These are phyloP conservation scores for Poeciliopsis gracilis DNA, from an alignment of 2,797 vertebrate genomes.

Conservation along the genomic window DNA sequence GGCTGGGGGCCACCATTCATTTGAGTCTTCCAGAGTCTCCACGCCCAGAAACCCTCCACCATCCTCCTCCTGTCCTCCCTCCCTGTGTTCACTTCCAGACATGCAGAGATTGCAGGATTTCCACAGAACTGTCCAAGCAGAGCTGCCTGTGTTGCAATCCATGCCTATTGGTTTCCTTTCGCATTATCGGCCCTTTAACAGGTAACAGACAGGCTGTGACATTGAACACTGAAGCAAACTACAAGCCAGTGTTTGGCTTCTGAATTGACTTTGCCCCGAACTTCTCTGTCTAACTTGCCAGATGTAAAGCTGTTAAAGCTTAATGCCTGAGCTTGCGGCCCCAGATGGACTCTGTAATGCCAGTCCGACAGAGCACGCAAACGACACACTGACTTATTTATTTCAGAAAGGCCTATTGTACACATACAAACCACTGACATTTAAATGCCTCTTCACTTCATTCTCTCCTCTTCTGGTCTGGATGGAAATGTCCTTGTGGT, in stretches of 20 bases:
- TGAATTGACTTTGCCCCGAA: slow-evolving; percentile 45
- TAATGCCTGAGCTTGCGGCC: slow-evolving; percentile 46
- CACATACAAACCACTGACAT: slow-evolving; percentile 56
- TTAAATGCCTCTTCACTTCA: slow-evolving; percentile 31
- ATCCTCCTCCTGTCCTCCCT: slow-evolving; percentile 45
- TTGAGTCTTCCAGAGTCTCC: slow-evolving; percentile 54
- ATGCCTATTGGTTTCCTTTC: slow-evolving; percentile 23
- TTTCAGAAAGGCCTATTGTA: slow-evolving; percentile 61
- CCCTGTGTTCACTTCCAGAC: slow-evolving; percentile 61
- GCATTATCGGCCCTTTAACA: slow-evolving; percentile 48
- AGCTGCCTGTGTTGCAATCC: slow-evolving; percentile 35
- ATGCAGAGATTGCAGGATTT: slow-evolving; percentile 68
- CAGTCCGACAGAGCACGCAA: slow-evolving; percentile 48
- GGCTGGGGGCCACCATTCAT: slow-evolving; percentile 62
- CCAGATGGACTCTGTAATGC: slow-evolving; percentile 70
- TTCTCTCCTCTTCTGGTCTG: slow-evolving; percentile 22
- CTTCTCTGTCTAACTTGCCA: slow-evolving; percentile 38
- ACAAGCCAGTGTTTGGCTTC: slow-evolving; percentile 35
- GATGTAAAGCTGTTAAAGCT: slow-evolving; percentile 48
- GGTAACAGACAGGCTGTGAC: slow-evolving; percentile 33
- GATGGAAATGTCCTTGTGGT: slow-evolving; percentile 42
- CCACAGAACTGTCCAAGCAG: slow-evolving; percentile 57
- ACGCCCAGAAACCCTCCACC: slow-evolving; percentile 29
- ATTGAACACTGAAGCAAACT: slow-evolving; percentile 35
- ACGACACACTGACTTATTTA: slow-evolving; percentile 71